A percentile compares a stretch with the other conserved stretches of the same genome.
Evolutionary conservation across 2,888 invertebrate genomes (phyloP).

Genomic region (Xestobium rufovillosum): DNA sequence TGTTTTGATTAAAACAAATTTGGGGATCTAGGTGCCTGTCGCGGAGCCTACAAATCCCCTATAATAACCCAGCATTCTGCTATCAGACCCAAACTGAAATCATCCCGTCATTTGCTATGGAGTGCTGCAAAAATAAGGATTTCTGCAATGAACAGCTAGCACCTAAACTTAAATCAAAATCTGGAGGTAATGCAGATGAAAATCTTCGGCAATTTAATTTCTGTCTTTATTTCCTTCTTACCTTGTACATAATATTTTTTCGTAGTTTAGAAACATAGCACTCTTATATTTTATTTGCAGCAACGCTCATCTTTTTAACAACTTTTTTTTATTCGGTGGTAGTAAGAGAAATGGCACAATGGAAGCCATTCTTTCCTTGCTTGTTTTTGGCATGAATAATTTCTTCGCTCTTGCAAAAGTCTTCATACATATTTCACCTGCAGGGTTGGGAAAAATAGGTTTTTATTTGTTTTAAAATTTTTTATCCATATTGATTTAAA

Average conservation of each 20-base stretch:
- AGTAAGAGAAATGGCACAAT: too few species aligned
- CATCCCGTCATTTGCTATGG: conserved; percentile 70
- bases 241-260: conserved; percentile 24
- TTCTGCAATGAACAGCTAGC: conserved; percentile 69
- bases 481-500: too few species aligned
- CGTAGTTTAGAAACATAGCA: conserved; percentile 8
- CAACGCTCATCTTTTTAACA: neutral
- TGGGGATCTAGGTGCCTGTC: conserved; percentile 63
- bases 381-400: too few species aligned
- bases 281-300: conserved; percentile 5
- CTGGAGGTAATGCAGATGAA: conserved; percentile 54
- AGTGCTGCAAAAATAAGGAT: conserved; percentile 69
- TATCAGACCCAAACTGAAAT: conserved; percentile 66
- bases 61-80: conserved; percentile 76
- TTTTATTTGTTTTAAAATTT: too few species aligned
- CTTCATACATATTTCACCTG: too few species aligned
- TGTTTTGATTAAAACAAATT: conserved; percentile 54
- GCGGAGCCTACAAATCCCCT: conserved; percentile 64
- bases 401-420: too few species aligned
- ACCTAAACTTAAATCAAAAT: conserved; percentile 58
- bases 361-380: too few species aligned
- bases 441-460: too few species aligned
- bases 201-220: conserved; percentile 17
- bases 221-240: conserved; percentile 16
- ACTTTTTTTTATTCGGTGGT: too few species aligned